Evolutionary conservation across 2,113 vertebrate genomes (phyloP).

Genomic region (Pelecanus crispus): DNA sequence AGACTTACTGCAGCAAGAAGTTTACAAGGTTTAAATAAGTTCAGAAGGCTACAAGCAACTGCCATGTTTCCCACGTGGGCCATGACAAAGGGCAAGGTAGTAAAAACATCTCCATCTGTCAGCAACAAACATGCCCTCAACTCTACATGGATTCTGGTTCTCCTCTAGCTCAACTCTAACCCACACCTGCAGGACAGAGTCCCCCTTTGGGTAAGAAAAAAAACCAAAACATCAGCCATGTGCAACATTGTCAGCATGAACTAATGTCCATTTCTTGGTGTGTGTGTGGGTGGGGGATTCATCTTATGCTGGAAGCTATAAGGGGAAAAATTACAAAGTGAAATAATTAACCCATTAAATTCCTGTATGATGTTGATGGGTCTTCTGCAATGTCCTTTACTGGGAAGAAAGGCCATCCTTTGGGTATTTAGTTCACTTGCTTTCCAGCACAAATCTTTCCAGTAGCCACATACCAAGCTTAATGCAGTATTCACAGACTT

Average conservation of each 20-base stretch:
- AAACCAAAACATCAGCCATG: background rate
- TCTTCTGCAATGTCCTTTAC: background rate
- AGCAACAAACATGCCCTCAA: background rate
- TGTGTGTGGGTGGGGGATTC: accelerated
- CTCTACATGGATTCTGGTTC: background rate
- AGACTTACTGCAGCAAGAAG: background rate
- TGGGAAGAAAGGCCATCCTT: background rate
- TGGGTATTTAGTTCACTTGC: background rate
- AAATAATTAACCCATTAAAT: background rate
- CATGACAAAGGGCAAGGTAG: background rate
- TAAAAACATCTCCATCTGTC: background rate
- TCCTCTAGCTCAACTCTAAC: background rate
- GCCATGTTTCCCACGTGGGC: background rate
- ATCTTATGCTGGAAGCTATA: background rate
- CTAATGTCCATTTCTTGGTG: background rate
- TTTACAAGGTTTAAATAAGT: background rate
- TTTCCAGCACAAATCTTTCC: background rate
- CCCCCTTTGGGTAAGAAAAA: background rate
- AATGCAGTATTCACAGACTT: background rate
- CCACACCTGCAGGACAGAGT: background rate
- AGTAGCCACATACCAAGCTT: background rate
- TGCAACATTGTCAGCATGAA: background rate
- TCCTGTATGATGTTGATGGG: background rate
- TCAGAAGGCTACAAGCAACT: background rate
- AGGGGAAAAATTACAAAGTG: background rate